phyloP scores from a whole-genome alignment of 1,140 invertebrate species.

The Temnothorax nylanderi region DNA sequence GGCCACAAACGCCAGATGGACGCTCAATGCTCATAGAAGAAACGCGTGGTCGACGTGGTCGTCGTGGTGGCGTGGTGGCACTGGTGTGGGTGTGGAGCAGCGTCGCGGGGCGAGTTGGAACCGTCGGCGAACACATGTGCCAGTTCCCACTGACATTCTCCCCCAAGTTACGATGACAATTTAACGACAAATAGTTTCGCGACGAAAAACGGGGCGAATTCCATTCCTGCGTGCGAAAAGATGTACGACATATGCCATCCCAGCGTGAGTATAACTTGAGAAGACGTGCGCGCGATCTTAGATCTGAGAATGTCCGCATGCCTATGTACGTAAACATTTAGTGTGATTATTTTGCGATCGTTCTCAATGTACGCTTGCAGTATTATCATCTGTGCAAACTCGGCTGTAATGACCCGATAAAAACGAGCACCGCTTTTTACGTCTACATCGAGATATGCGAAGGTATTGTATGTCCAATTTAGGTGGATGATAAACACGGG shows the following conservation, averaged over 20 bases:
- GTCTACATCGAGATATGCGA: constrained; percentile 84
- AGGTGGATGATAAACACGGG: background rate
- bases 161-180: background rate
- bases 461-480: constrained; percentile 74
- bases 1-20: background rate
- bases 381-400: constrained; percentile 82
- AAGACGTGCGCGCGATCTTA: background rate
- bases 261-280: constrained; percentile 76
- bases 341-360: constrained; percentile 19
- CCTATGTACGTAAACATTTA: constrained; percentile 29
- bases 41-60: too few species aligned
- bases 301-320: background rate
- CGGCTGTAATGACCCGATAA: constrained; percentile 82
- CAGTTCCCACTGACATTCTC: background rate
- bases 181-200: background rate
- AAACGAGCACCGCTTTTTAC: constrained; percentile 82
- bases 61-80: too few species aligned
- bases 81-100: too few species aligned
- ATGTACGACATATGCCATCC: constrained; percentile 82
- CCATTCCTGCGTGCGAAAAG: background rate
- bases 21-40: background rate
- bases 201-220: too few species aligned
- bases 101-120: background rate
- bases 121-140: background rate
- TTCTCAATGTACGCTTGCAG: constrained; percentile 76